These are phyloP conservation scores for Oxyteleia sp. DNA, from an alignment of 2,888 invertebrate species.

Conservation along the genomic window DNA sequence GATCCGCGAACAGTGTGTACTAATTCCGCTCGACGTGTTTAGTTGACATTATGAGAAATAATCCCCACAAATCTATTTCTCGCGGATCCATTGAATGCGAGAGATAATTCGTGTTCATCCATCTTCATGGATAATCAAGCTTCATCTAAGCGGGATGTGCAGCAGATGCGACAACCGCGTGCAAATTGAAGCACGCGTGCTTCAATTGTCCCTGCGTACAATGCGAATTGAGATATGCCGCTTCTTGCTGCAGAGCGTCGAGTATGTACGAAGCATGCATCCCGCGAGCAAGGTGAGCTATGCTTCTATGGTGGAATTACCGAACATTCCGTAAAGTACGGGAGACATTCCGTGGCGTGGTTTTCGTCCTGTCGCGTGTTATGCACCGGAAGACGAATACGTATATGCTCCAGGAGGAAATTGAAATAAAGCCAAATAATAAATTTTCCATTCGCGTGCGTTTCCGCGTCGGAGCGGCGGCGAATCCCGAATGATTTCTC, in stretches of 20 bases:
- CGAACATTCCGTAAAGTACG: conserved; percentile 65
- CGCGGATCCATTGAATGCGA: conserved; percentile 57
- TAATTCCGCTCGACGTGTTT: conserved; percentile 36
- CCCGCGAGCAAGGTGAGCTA: conserved; percentile 55
- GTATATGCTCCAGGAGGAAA: conserved; percentile 45
- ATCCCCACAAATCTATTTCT: conserved; percentile 54
- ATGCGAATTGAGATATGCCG: conserved; percentile 73
- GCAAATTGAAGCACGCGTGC: conserved; percentile 69
- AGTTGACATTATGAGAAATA: conserved; percentile 54
- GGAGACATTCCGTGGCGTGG: conserved; percentile 55
- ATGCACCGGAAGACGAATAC: conserved; percentile 41
- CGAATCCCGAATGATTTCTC: neutral
- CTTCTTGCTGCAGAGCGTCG: conserved; percentile 62
- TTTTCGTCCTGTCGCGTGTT: conserved; percentile 58
- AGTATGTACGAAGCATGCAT: conserved; percentile 63
- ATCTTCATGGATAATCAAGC: conserved; percentile 74
- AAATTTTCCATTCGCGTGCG: conserved; percentile 33
- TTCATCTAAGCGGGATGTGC: conserved; percentile 55
- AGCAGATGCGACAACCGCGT: conserved; percentile 70
- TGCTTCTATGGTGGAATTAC: conserved; percentile 57
- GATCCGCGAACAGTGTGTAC: conserved; percentile 1
- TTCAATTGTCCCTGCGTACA: conserved; percentile 71
- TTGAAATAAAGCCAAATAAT: conserved; percentile 61
- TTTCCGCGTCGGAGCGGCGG: neutral
- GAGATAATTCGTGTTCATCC: conserved; percentile 65